These are phyloP conservation scores for Pelobates fuscus DNA, from an alignment of 2,113 vertebrate species.

Conservation along the genomic window DNA sequence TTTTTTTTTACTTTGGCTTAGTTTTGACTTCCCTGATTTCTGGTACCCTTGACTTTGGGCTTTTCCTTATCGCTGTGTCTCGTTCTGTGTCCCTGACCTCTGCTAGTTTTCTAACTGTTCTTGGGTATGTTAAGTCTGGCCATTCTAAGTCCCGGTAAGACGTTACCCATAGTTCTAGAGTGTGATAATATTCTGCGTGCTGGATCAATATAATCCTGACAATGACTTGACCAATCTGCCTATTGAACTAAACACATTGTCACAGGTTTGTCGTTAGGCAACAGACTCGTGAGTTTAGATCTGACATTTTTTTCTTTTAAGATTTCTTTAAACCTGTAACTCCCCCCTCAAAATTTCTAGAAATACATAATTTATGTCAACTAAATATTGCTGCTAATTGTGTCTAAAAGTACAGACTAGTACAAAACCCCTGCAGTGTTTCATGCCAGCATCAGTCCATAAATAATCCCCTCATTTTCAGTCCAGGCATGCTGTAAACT, in stretches of 20 bases:
- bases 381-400: conserved; percentile 15
- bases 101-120: no score
- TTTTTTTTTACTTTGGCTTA: no score
- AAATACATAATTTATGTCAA: conserved; percentile 1
- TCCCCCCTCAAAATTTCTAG: background rate
- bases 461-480: conserved; percentile 23
- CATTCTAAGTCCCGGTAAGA: no score
- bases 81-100: no score
- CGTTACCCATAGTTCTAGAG: no score
- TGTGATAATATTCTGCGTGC: no score
- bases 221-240: no score
- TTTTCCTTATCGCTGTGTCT: no score
- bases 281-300: background rate
- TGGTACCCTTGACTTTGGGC: no score
- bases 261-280: background rate
- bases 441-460: conserved; percentile 22
- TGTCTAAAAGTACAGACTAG: conserved; percentile 6
- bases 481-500: conserved; percentile 14
- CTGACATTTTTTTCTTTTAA: conserved; percentile 33
- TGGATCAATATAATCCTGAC: no score
- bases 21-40: no score
- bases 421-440: conserved; percentile 10
- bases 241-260: background rate
- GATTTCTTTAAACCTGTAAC: background rate
- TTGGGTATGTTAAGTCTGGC: no score